phyloP scores from a whole-genome alignment of 2,888 invertebrate species.

The Apodemia mormo region DNA sequence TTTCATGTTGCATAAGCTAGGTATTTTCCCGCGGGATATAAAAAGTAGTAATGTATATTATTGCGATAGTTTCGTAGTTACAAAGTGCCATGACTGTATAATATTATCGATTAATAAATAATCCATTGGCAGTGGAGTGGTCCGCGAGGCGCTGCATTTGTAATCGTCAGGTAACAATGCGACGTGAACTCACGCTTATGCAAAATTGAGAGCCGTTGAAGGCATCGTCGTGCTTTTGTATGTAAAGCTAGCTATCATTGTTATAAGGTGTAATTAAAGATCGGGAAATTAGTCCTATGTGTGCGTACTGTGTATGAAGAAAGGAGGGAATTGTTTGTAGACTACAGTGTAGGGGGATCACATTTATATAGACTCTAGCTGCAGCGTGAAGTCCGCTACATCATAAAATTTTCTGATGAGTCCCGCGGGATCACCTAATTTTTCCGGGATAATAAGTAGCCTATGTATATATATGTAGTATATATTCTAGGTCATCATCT shows the following conservation, averaged over 20 bases:
- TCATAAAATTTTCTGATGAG: too few species aligned
- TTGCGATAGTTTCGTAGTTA: background rate
- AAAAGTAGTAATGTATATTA: background rate
- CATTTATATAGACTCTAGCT: too few species aligned
- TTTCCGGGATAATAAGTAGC: too few species aligned
- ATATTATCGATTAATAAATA: slow-evolving; percentile 12
- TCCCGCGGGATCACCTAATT: too few species aligned
- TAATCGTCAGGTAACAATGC: background rate
- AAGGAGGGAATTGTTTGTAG: background rate
- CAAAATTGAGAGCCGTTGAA: background rate
- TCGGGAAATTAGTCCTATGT: background rate
- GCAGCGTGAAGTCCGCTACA: too few species aligned
- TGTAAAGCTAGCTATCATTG: slow-evolving; percentile 5
- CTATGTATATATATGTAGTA: too few species aligned
- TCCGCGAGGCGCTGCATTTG: slow-evolving; percentile 7
- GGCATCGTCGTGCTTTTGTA: slow-evolving; percentile 5
- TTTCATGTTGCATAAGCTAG: too few species aligned
- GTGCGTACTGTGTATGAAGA: background rate
- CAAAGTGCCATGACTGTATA: background rate
- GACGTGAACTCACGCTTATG: slow-evolving; percentile 4
- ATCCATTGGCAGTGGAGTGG: background rate
- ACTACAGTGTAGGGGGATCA: too few species aligned
- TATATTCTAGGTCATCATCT: too few species aligned
- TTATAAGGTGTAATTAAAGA: slow-evolving; percentile 6
- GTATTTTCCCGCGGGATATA: too few species aligned